Evolutionary conservation across 2,888 invertebrate genomes (phyloP), one percentile per base, ranked within the genome.

Genomic region (Eretmocerus hayati): DNA sequence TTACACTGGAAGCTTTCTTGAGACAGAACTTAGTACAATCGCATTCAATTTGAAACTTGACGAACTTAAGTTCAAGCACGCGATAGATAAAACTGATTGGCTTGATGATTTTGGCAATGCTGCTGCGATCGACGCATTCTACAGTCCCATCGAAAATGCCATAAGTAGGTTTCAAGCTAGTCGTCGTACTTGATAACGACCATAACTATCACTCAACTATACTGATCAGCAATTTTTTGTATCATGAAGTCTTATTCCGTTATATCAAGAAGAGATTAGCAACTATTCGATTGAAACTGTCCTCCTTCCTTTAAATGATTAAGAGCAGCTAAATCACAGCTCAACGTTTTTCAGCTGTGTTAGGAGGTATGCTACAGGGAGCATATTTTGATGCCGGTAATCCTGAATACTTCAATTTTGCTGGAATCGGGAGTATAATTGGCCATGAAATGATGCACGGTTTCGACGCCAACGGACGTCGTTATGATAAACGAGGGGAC

Each of bases 401-500:
- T n/a, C n/a, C n/a, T n/a, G n/a, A 85, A 83, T 93, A 90, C 70
- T 87, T 91, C 86, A 92, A 91, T 70, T 92, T 87, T 60, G 91
- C 90, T 21, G 89, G 88, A 4, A 91, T 92, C 56, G 92, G 92
- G 2, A 90, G 88, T 63, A 88, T 92, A 3, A 90, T 91, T 61
- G 90, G 90, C 0, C 91, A 92, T 65, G 92, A 92, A 75, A 90
- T 92, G 47, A 91, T 90, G 0, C 91, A 92, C 65, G 90, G 90
- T 13, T 90, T 90, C 62, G 90, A 90, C 65, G 89, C 89, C 65
- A 71, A 81, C 77, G 91, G 94, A 42, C 81, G 93, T 42, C 91
- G 92, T 74, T 95, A 91, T 65, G 92, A 95, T 72, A 85, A 87
- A 57, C 81, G 88, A 55, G 94, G 94, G 13, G 93, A 94, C 72